Evolutionary conservation across 1,140 invertebrate genomes (phyloP).

Genomic region (Calephelis virginiensis): DNA sequence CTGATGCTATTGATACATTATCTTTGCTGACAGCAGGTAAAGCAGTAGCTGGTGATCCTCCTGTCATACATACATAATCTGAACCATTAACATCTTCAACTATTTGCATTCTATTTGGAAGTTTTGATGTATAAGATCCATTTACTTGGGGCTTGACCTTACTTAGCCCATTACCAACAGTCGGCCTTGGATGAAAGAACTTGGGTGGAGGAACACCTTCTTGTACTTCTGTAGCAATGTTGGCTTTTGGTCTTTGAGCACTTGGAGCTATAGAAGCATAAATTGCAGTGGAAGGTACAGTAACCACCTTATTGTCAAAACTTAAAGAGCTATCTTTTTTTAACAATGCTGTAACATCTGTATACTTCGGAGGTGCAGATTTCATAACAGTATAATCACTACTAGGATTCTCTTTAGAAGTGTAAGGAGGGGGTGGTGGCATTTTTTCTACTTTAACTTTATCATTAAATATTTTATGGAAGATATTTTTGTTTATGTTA

Average conservation of each 20-base stretch:
- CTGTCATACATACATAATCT: constrained; percentile 86
- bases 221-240: constrained; percentile 74
- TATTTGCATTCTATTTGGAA: constrained; percentile 65
- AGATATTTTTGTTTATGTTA: constrained; percentile 47
- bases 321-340: constrained; percentile 64
- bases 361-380: constrained; percentile 68
- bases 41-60: constrained; percentile 71
- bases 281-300: constrained; percentile 73
- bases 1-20: constrained; percentile 54
- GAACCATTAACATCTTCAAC: constrained; percentile 82
- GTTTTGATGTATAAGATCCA: constrained; percentile 50
- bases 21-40: constrained; percentile 54
- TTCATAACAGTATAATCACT: constrained; percentile 71
- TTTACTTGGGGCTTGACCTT: constrained; percentile 57
- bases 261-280: constrained; percentile 77
- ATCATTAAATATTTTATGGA: constrained; percentile 49
- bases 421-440: constrained; percentile 59
- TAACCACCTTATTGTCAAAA: constrained; percentile 71
- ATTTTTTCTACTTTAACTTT: constrained; percentile 58
- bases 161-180: constrained; percentile 48
- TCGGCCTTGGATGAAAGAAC: constrained; percentile 70
- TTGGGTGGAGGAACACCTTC: constrained; percentile 61
- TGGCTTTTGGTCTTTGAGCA: constrained; percentile 76
- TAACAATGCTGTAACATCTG: constrained; percentile 63
- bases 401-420: constrained; percentile 50